Evolutionary conservation across 2,113 vertebrate species (phyloP).

Genomic region (Pagrus major): DNA sequence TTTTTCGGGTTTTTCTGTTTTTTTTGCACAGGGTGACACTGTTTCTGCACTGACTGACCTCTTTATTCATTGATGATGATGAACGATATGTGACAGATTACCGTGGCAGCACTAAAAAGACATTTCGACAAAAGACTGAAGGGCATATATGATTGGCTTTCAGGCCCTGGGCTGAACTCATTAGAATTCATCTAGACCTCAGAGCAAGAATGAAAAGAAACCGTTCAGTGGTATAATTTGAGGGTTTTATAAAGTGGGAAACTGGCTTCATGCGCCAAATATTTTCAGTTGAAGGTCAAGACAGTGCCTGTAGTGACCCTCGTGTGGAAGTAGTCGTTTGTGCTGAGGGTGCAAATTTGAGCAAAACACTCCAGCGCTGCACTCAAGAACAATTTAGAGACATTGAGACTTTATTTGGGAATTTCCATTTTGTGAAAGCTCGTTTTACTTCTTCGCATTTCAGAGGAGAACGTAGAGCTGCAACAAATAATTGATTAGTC

Average conservation of each 20-base stretch:
- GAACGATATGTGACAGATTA: constrained; percentile 62
- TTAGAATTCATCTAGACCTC: constrained; percentile 70
- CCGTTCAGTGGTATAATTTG: constrained; percentile 63
- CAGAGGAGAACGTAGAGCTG: not conserved
- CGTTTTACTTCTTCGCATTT: constrained; percentile 10
- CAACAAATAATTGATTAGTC: too few species aligned
- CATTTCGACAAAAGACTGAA: constrained; percentile 67
- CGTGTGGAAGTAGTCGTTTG: constrained; percentile 41
- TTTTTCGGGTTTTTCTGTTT: too few species aligned
- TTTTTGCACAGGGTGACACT: constrained; percentile 32
- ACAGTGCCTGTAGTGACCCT: constrained; percentile 39
- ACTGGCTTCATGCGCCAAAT: constrained; percentile 67
- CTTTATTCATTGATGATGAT: constrained; percentile 66
- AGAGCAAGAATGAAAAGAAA: constrained; percentile 66
- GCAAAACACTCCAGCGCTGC: not conserved
- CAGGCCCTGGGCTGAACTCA: constrained; percentile 56
- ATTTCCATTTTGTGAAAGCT: constrained; percentile 9
- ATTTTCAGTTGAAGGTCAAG: constrained; percentile 71
- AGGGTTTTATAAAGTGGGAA: constrained; percentile 51
- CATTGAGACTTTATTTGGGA: not conserved
- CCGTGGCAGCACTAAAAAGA: constrained; percentile 44
- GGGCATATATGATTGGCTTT: constrained; percentile 72
- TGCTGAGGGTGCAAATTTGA: constrained; percentile 48
- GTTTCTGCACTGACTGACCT: constrained; percentile 40
- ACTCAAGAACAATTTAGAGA: not conserved